Evolutionary conservation across 2,113 vertebrate genomes (phyloP).

Genomic region (cat (Felis catus)): F.catus_Fca126_mat1.0 CM031417.1:95713501-95714000

Average conservation of each 20-base stretch:
- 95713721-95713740: neutral
- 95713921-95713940: neutral
- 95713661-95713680: neutral
- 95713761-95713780: neutral
- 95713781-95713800: neutral
- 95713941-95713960: neutral
- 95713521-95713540: neutral
- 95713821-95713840: neutral
- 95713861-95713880: neutral
- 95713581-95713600: neutral
- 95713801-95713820: neutral
- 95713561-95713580: neutral
- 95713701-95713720: neutral
- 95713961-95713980: neutral
- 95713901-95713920: neutral
- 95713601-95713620: neutral
- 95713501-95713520: neutral
- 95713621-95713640: neutral
- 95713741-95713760: neutral
- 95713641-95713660: neutral
- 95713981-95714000: neutral
- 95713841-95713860: neutral
- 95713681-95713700: neutral
- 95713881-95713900: neutral
- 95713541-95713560: neutral